Conservation (phyloP, 2,113 vertebrate species). For the Opisthocomus hoazin region DNA sequence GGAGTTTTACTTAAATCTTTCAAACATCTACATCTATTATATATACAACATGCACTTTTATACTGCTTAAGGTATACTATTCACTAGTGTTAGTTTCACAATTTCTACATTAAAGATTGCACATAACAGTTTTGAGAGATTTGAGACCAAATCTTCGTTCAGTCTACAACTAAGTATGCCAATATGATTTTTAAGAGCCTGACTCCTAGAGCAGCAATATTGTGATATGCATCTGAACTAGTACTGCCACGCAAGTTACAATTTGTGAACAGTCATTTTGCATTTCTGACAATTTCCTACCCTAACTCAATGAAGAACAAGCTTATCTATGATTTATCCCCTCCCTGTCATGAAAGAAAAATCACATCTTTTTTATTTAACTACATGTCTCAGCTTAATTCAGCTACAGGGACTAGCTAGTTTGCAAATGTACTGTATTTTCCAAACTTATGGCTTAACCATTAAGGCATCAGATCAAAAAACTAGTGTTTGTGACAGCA, state of each 20-base stretch:
- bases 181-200: background rate
- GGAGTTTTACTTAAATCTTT: background rate
- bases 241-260: background rate
- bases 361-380: background rate
- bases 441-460: background rate
- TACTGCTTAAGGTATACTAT: background rate
- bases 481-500: background rate
- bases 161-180: background rate
- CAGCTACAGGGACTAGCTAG: background rate
- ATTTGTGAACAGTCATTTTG: background rate
- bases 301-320: background rate
- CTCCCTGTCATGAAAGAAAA: background rate
- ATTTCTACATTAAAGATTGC: background rate
- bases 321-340: background rate
- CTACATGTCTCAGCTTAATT: background rate
- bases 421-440: background rate
- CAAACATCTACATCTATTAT: background rate
- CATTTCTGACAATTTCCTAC: background rate
- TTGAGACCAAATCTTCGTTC: background rate
- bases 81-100: background rate
- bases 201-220: background rate
- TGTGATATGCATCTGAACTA: background rate
- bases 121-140: background rate
- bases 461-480: background rate
- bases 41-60: background rate